Conservation (phyloP, 2,797 vertebrate species). For the Sebastes steindachneri region DNA sequence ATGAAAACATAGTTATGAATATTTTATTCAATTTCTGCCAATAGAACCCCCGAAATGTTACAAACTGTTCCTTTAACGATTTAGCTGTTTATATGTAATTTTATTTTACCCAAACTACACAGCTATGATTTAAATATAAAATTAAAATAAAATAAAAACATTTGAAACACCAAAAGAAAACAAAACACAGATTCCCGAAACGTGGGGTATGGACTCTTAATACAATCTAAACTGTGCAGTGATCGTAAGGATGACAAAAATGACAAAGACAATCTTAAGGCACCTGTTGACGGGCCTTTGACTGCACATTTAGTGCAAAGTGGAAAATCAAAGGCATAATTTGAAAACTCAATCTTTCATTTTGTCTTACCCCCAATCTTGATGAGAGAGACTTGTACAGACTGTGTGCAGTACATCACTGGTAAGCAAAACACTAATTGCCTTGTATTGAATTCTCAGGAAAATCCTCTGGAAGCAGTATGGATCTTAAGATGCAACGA, state of each 20-base stretch:
- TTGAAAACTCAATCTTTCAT: slow-evolving; percentile 39
- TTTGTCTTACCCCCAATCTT: slow-evolving; percentile 36
- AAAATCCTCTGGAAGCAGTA: slow-evolving; percentile 72
- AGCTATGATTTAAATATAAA: background rate
- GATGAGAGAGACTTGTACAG: slow-evolving; percentile 46
- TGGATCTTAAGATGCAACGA: slow-evolving; percentile 72
- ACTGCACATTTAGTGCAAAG: slow-evolving; percentile 37
- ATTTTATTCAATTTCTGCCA: too few relatives aligned
- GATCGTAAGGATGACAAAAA: background rate
- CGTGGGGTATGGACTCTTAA: background rate
- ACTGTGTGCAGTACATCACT: slow-evolving; percentile 42
- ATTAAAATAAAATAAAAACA: background rate
- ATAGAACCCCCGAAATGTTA: too few relatives aligned
- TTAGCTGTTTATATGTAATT: background rate
- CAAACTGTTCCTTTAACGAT: too few relatives aligned
- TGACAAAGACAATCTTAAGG: background rate
- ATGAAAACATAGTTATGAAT: too few relatives aligned
- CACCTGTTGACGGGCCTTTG: slow-evolving; percentile 8
- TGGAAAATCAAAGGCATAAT: slow-evolving; percentile 47
- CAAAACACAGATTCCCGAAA: background rate
- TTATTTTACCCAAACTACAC: background rate
- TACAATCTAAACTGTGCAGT: background rate
- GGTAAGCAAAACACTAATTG: slow-evolving; percentile 73
- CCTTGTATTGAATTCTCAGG: slow-evolving; percentile 65
- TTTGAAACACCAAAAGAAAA: background rate